Evolutionary conservation across 2,113 vertebrate species (phyloP), one percentile per base, ranked within the genome.

Genomic region (Rhadina sibilatrix): DNA sequence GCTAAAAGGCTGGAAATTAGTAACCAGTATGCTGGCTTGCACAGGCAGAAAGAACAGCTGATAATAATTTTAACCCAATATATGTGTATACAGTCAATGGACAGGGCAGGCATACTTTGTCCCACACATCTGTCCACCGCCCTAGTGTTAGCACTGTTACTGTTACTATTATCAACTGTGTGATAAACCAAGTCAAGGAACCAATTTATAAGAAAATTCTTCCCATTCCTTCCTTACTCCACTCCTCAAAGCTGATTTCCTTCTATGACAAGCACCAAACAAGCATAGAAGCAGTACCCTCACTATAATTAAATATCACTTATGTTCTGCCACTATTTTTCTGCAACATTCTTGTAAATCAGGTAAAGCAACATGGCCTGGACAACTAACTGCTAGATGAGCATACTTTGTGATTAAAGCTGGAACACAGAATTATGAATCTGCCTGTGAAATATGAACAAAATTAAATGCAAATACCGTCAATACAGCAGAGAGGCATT

Each of bases 201-300:
- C 6, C 0, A 1, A 49, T 68, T 46, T 35, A 4, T 53, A 38
- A 85, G 35, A 71, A 77, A 92, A 72, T 11, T 50, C 21, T 70
- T 70, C 24, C 23, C 33, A 35, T 6, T 57, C 23, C 28, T 33
- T 42, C 47, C 74, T 71, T 54, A 64, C 4, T n/a, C 21, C 9
- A 49, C 4, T 74, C 5, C 15, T 87, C 38, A 38, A 40, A 84
- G 23, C 12, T 63, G 33, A 70, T 89, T 89, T 94, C 35, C 21
- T 30, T 25, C 52, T 78, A 22, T 82, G 69, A 49, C 56, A 91
- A 71, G 37, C 44, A 87, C 38, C 19, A 59, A 56, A 37, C 33
- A 74, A 84, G 59, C 22, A 44, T 0, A 53, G 54, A 65, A 49
- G 33, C 33, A 77, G 23, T 54, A 81, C 10, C 47, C 0, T 0